Evolutionary conservation across 37 sponge, comb jelly and placozoan genomes (phyloP).

Genomic region (Tethya wilhelma): DNA sequence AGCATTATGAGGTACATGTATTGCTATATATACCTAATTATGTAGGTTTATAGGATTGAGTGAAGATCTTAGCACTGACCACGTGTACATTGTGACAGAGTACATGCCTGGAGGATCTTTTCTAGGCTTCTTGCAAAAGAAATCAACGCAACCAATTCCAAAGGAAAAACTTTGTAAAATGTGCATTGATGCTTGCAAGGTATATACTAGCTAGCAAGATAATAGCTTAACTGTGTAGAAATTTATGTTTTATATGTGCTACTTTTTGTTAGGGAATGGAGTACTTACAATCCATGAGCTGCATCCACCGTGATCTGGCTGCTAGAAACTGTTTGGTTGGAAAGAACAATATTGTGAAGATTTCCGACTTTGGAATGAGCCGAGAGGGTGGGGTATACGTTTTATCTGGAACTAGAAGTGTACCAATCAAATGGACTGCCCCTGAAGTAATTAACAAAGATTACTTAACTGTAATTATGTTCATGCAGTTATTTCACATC

Average conservation of each 20-base stretch:
- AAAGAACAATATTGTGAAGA: slow-evolving; percentile 72
- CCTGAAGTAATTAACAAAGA: slow-evolving; percentile 88
- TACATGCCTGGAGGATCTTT: slow-evolving; percentile 92
- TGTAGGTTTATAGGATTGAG: slow-evolving; percentile 83
- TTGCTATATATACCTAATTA: too few relatives aligned
- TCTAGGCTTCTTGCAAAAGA: slow-evolving; percentile 81
- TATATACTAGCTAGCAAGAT: too few relatives aligned
- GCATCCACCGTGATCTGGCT: slow-evolving; percentile 91
- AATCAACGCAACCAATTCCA: slow-evolving; percentile 33
- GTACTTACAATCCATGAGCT: slow-evolving; percentile 77
- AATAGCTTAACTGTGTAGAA: too few relatives aligned
- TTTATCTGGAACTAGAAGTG: slow-evolving; percentile 70
- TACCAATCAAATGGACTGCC: slow-evolving; percentile 97
- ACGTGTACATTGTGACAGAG: slow-evolving; percentile 95
- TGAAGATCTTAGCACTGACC: slow-evolving; percentile 83
- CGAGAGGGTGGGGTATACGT: slow-evolving; percentile 84
- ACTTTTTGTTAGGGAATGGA: slow-evolving; percentile 65
- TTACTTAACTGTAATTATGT: too few relatives aligned
- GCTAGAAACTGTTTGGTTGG: slow-evolving; percentile 92
- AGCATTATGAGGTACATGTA: too few relatives aligned
- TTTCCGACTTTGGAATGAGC: slow-evolving; percentile 95
- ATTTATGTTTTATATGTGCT: too few relatives aligned
- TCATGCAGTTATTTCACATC: too few relatives aligned
- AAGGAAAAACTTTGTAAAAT: slow-evolving; percentile 61
- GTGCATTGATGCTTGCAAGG: slow-evolving; percentile 57